Evolutionary conservation across 2,888 invertebrate genomes (phyloP), one percentile per base, ranked within the genome.

Genomic region (Copidosoma aretas): DNA sequence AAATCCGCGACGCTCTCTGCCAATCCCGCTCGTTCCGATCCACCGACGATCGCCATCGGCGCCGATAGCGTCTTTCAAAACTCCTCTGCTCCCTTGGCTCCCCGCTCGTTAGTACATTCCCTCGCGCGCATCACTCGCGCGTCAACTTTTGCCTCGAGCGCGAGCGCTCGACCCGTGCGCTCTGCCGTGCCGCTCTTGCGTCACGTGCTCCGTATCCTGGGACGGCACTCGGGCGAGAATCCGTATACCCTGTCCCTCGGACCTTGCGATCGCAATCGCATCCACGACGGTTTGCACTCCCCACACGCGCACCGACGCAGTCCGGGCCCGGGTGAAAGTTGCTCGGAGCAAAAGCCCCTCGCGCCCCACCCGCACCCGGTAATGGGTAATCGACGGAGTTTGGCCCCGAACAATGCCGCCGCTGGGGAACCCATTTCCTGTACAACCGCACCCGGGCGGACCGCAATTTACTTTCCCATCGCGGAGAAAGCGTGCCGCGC

Each of bases 271-370:
- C 22, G 5, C 22, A 59, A 32, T 32, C 32, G 8, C 4, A 32
- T 32, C 32, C 3, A 32, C 32, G 32, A 32, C 8, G 32, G 32
- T 32, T 32, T 8, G 8, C 3, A 5, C 8, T 32, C n/a, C 46
- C 10, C 19, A 17, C 22, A 17, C 19, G 21, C 21, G 32, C 8
- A 32, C 22, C 78, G 80, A 82, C 81, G 81, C 81, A 81, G 82
- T n/a, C n/a, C n/a, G 82, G 81, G 73, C 75, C 62, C 73, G 74
- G 73, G 81, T 81, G 81, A 81, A 81, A 81, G 82, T 80, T 72
- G 79, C 79, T 77, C 78, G 73, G 71, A 64, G 66, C 68, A 62
- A n/a, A n/a, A n/a, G n/a, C n/a, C n/a, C n/a, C n/a, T n/a, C n/a
- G n/a, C n/a, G n/a, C n/a, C n/a, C n/a, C n/a, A n/a, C n/a, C n/a